Percentiles rank a stretch among this genome's conserved stretches.
phyloP scores from a whole-genome alignment of 2,888 invertebrate genomes.

The Chrysolina haemoptera region DNA sequence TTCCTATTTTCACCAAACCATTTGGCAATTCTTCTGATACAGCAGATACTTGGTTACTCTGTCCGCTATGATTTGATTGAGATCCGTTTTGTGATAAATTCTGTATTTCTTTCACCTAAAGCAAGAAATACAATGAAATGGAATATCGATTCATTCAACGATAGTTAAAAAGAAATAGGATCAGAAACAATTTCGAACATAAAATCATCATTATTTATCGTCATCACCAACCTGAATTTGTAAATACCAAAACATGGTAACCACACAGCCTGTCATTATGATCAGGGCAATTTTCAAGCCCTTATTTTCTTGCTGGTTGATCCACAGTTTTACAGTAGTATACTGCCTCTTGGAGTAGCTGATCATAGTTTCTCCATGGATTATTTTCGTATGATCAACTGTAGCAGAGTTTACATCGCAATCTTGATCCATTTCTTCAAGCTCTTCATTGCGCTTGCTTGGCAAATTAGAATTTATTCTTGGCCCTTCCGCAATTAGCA shows the following conservation, averaged over 20 bases:
- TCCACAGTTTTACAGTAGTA: conserved; percentile 72
- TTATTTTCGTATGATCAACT: conserved; percentile 2
- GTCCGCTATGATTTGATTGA: conserved; percentile 61
- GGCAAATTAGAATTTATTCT: not conserved
- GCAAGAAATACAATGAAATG: not conserved
- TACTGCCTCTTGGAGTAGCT: conserved; percentile 44
- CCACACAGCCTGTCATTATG: conserved; percentile 78
- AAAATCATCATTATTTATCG: not conserved
- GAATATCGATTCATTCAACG: not conserved
- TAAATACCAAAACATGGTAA: conserved; percentile 84
- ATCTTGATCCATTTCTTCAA: not conserved
- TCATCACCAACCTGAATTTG: conserved; percentile 76
- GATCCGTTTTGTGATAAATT: conserved; percentile 75
- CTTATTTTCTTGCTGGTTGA: conserved; percentile 84
- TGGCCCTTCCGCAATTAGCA: conserved; percentile 62
- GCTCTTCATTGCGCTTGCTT: not conserved
- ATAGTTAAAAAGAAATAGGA: not conserved
- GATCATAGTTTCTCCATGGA: not conserved
- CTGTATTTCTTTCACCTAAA: conserved; percentile 77
- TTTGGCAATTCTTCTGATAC: conserved; percentile 76
- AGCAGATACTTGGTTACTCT: conserved; percentile 71
- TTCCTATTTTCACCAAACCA: conserved; percentile 84
- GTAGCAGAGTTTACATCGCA: not conserved
- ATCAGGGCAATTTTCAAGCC: conserved; percentile 80
- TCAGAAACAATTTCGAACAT: not conserved